These are phyloP conservation scores for Drosophila planitibia DNA, from an alignment of 2,888 invertebrate genomes.

Conservation along the genomic window DNA sequence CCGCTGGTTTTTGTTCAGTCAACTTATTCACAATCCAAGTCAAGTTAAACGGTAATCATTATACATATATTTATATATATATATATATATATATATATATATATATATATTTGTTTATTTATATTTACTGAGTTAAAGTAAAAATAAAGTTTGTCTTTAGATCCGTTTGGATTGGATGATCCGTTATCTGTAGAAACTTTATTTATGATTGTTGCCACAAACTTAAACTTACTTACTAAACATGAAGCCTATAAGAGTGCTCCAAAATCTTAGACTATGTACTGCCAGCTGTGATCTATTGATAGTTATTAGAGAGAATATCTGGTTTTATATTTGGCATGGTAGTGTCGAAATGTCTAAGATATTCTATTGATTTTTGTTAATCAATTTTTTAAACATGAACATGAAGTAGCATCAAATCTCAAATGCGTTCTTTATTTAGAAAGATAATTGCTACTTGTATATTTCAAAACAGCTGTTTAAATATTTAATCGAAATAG, in stretches of 20 bases:
- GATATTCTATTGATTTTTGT: too few species aligned
- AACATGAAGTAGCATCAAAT: background rate
- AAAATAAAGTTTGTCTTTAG: background rate
- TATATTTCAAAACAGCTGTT: background rate
- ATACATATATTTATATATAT: background rate
- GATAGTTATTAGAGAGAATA: background rate
- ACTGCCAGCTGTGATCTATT: background rate
- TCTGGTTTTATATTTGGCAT: background rate
- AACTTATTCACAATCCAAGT: background rate
- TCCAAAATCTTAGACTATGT: background rate
- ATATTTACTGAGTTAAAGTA: too few species aligned
- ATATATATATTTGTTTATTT: too few species aligned
- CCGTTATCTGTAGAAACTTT: background rate
- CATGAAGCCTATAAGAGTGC: background rate
- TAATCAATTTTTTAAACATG: background rate
- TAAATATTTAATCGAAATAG: background rate
- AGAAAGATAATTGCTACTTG: background rate
- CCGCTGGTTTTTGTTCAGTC: background rate
- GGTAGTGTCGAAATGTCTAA: background rate
- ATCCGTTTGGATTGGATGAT: background rate
- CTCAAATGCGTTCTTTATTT: background rate
- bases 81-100: too few species aligned
- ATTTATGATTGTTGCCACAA: background rate
- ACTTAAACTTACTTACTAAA: background rate
- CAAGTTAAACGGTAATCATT: background rate